phyloP scores from a whole-genome alignment of 2,888 invertebrate genomes.

The Embidobia sp. region DNA sequence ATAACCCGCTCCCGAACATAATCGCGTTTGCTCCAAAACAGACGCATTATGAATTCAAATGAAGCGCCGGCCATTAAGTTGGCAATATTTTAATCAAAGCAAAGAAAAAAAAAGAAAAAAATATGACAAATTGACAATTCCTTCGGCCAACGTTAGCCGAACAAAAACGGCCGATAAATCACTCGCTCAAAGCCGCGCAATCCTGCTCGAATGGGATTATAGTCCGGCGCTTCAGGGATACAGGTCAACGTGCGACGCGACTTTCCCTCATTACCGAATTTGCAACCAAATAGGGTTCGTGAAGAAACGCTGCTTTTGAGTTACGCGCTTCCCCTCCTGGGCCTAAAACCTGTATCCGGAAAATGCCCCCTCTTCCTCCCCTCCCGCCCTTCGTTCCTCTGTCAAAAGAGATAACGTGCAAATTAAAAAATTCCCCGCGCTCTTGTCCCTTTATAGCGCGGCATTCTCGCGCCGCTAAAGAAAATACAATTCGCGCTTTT shows the following conservation, averaged over 20 bases:
- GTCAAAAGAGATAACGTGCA: slow-evolving; percentile 33
- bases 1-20: slow-evolving; percentile 12
- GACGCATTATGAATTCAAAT: slow-evolving; percentile 37
- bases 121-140: slow-evolving; percentile 10
- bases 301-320: slow-evolving; percentile 42
- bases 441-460: neutral
- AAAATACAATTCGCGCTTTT: too few species aligned
- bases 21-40: slow-evolving; percentile 16
- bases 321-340: slow-evolving; percentile 5
- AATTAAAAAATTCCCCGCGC: slow-evolving; percentile 52
- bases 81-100: too few species aligned
- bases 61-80: too few species aligned
- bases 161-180: slow-evolving; percentile 57
- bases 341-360: too few species aligned
- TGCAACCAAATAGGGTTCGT: slow-evolving; percentile 73
- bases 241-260: slow-evolving; percentile 29
- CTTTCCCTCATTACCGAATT: slow-evolving; percentile 67
- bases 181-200: slow-evolving; percentile 62
- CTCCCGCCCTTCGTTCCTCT: slow-evolving; percentile 23
- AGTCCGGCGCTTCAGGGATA: slow-evolving; percentile 4
- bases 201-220: slow-evolving; percentile 63
- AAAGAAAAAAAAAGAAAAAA: too few species aligned
- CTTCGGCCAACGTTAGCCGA: slow-evolving; percentile 8
- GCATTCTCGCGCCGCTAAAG: too few species aligned
- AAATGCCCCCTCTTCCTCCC: too few species aligned